Conservation (phyloP, 2,888 invertebrate genomes). For the Tachina fera region DNA sequence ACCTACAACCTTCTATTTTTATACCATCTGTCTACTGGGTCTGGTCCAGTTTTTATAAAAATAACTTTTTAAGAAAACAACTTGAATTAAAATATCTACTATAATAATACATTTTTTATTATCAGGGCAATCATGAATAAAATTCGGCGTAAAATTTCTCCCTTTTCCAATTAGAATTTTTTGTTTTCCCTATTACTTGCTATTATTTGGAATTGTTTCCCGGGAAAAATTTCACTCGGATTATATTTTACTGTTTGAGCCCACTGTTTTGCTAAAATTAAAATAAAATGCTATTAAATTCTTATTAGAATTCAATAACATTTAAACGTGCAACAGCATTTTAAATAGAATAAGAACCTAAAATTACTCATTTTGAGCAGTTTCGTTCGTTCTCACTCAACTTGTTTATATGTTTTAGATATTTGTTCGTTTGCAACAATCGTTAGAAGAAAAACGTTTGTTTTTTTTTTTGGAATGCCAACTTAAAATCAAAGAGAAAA, state of each 20-base stretch:
- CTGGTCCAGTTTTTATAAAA: too few species aligned
- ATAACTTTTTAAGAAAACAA: too few species aligned
- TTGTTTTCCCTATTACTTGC: too few species aligned
- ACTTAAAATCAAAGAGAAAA: constrained; percentile 45
- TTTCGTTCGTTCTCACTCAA: constrained; percentile 16
- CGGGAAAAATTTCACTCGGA: too few species aligned
- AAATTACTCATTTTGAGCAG: constrained; percentile 35
- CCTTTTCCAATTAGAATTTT: too few species aligned
- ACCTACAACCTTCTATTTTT: too few species aligned
- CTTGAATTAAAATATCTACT: too few species aligned
- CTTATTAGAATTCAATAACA: constrained; percentile 67
- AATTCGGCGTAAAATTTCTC: too few species aligned
- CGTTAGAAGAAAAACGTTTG: constrained; percentile 26
- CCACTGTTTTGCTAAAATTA: constrained; percentile 47
- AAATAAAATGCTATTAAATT: constrained; percentile 56
- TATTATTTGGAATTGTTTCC: too few species aligned
- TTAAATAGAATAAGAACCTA: constrained; percentile 16
- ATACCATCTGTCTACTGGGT: too few species aligned
- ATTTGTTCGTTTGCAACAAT: constrained; percentile 6
- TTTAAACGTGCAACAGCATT: constrained; percentile 64
- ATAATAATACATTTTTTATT: too few species aligned
- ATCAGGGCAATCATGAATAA: too few species aligned
- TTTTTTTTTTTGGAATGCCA: constrained; percentile 22
- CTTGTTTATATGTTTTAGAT: not conserved
- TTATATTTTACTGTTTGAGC: not conserved